These are phyloP conservation scores for Tachysurus fulvidraco DNA, from an alignment of 2,113 vertebrate genomes.

Conservation along the genomic window DNA sequence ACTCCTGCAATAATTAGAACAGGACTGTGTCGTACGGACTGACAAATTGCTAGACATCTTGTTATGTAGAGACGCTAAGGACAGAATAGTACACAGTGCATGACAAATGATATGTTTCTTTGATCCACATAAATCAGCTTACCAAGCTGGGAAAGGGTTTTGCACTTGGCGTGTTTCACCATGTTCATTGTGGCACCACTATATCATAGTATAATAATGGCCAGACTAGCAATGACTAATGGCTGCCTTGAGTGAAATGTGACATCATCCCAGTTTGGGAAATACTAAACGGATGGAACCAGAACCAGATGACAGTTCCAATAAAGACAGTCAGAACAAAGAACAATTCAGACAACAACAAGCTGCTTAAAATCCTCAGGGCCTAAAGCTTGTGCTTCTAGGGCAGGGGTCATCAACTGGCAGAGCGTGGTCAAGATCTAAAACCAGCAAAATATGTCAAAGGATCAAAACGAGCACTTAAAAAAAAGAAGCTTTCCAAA, in stretches of 20 bases:
- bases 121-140: constrained; percentile 28
- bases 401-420: not conserved
- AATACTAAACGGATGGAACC: constrained; percentile 7
- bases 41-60: not conserved
- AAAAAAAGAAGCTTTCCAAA: not conserved
- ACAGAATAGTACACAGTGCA: not conserved
- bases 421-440: not conserved
- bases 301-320: not conserved
- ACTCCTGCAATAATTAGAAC: not conserved
- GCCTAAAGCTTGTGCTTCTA: not conserved
- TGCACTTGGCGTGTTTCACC: not conserved
- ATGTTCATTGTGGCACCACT: constrained; percentile 2
- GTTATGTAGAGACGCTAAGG: not conserved
- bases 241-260: not conserved
- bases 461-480: not conserved
- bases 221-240: constrained; percentile 22
- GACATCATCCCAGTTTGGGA: constrained; percentile 9
- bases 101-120: constrained; percentile 1
- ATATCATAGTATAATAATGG: constrained; percentile 12
- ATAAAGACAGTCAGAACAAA: not conserved
- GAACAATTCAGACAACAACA: not conserved
- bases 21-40: not conserved
- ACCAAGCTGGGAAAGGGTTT: constrained; percentile 9
- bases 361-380: not conserved
- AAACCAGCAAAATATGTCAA: not conserved